phyloP scores from a whole-genome alignment of 2,113 vertebrate species.

The Daboia siamensis region DNA sequence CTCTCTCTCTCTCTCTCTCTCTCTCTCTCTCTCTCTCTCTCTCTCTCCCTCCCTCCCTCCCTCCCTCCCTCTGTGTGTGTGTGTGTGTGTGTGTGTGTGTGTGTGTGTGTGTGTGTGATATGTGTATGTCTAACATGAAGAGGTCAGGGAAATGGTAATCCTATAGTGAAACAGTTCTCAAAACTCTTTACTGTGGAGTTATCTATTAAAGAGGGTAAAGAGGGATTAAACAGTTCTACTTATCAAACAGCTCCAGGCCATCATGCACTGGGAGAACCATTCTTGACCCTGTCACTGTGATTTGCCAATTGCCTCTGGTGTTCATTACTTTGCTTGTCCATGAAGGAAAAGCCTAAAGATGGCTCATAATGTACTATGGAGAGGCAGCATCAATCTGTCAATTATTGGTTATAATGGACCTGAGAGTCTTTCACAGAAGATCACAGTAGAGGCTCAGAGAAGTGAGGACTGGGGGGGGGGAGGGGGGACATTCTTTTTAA shows the following conservation, averaged over 20 bases:
- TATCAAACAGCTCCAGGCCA: slow-evolving; percentile 6
- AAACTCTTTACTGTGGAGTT: not conserved
- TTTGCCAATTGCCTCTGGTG: not conserved
- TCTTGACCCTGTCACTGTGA: not conserved
- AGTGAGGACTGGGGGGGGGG: not conserved
- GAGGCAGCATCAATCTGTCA: not conserved
- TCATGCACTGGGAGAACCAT: fast-evolving
- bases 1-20: too few species aligned
- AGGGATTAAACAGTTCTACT: not conserved
- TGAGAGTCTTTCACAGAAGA: not conserved
- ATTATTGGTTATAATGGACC: not conserved
- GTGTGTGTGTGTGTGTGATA: fast-evolving
- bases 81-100: too few species aligned
- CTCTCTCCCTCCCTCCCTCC: fast-evolving
- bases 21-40: too few species aligned
- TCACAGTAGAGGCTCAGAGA: not conserved
- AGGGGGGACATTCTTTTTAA: slow-evolving; percentile 5
- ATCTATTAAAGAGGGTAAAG: not conserved
- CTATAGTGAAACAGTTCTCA: not conserved
- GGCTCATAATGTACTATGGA: fast-evolving
- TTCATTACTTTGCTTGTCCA: not conserved
- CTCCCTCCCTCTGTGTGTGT: too few species aligned
- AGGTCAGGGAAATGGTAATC: not conserved
- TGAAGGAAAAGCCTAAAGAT: not conserved
- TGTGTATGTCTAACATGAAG: not conserved